A percentile compares a stretch with the other conserved stretches of the same genome.
These are phyloP conservation scores for Ivindomyrus marchei DNA, from an alignment of 2,113 vertebrate genomes.

Conservation along the genomic window DNA sequence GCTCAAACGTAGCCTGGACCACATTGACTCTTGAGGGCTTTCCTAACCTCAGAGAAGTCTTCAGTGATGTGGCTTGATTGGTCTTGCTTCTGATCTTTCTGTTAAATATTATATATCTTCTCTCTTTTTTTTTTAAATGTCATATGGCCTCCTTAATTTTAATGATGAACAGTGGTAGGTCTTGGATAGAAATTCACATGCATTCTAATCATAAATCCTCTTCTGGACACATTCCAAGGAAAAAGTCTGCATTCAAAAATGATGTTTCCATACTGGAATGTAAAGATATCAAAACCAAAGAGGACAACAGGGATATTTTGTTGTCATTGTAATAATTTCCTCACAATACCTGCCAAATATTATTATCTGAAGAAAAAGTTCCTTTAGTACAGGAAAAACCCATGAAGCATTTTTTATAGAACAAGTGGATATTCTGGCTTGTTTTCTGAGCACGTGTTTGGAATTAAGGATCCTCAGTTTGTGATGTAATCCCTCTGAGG, in stretches of 20 bases:
- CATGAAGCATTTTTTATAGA: conserved; percentile 40
- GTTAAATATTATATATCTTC: conserved; percentile 38
- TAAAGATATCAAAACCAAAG: conserved; percentile 67
- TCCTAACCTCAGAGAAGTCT: conserved; percentile 32
- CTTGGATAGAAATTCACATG: conserved; percentile 62
- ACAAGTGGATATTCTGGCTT: conserved; percentile 22
- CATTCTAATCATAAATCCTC: conserved; percentile 52
- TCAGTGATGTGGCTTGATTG: conserved; percentile 28
- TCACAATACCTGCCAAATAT: background rate
- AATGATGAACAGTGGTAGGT: conserved; percentile 75
- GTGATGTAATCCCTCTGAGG: conserved; percentile 8
- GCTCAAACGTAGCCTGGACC: conserved; percentile 57
- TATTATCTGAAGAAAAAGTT: conserved; percentile 16
- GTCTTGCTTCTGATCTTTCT: conserved; percentile 39
- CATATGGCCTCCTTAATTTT: conserved; percentile 73
- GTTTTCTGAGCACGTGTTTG: conserved; percentile 35
- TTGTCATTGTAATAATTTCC: conserved; percentile 31
- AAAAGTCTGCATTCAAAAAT: conserved; percentile 57
- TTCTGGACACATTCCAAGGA: conserved; percentile 43
- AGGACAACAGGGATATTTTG: conserved; percentile 40
- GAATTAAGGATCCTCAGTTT: conserved; percentile 41
- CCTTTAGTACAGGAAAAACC: conserved; percentile 57
- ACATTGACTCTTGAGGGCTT: conserved; percentile 39
- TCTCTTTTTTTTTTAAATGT: conserved; percentile 50
- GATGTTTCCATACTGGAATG: conserved; percentile 73